Base-by-base conservation (phyloP, 1,140 invertebrate species). In the Holotrichia oblita region DNA sequence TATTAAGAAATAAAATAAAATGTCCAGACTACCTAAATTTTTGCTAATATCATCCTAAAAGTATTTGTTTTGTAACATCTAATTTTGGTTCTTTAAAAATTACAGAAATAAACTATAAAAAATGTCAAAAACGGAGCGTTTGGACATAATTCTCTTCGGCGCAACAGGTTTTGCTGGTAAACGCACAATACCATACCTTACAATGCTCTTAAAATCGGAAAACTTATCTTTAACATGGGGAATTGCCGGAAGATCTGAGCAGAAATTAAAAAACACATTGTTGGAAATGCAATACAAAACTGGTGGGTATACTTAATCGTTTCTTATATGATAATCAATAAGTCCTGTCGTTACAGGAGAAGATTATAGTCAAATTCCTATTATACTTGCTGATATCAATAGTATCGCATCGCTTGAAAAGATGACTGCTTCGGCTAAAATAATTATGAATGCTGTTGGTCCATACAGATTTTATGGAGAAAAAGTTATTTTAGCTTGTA, bases 391-490 rank as follows among this genome's bases (percentile, higher is more conserved):
- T 6, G 95, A 98, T 86, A 87, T 96, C 0, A 89, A 89, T 27
- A 91, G 96, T 87, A 88, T 92, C 78, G 87, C 91, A 8, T 95
- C 94, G 0, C 84, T 98, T 7, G 85, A 89, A 22, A 88, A 90
- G 69, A 97, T 98, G 95, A 93, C 95, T 77, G 85, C 89, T 76
- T 89, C 92, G 83, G 90, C 93, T 3, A 93, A 90, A 83, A 89
- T 97, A 2, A 81, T 99, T 12, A 88, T 97, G 0, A 98, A 97
- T 86, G 96, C 94, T 88, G 94, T 95, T 80, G 97, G 97, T 1
- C 97, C 97, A 48, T 99, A 96, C 87, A 89, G 93, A 61, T 93
- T 96, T 83, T 96, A 92, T 88, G 98, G 98, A 3, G 96, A 98
- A 84, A 88, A 92, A 14, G 94, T 99, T 17, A 93, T 99, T 0